Percentiles rank a stretch among this genome's conserved stretches.
Evolutionary conservation across 2,888 invertebrate genomes (phyloP).

Genomic region (Orthosia gothica): DNA sequence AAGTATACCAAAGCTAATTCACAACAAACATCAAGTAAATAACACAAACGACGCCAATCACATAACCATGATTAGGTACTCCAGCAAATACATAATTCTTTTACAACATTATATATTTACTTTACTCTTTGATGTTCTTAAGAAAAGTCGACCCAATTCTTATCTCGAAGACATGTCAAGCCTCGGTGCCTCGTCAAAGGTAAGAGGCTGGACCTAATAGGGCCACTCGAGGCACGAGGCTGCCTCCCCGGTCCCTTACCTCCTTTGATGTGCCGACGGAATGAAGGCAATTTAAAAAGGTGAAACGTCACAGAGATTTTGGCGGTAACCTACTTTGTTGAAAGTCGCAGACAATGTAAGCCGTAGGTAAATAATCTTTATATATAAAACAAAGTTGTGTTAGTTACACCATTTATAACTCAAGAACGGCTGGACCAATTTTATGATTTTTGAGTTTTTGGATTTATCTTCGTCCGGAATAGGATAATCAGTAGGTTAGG

Average conservation of each 20-base stretch:
- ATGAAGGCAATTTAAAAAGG: constrained; percentile 88
- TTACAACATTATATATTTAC: constrained; percentile 54
- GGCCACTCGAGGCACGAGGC: constrained; percentile 82
- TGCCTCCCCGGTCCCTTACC: constrained; percentile 78
- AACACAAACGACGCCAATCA: constrained; percentile 53
- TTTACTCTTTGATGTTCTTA: constrained; percentile 83
- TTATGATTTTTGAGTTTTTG: too few species aligned
- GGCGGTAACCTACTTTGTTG: constrained; percentile 61
- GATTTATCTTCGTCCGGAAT: too few species aligned
- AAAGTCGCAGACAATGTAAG: constrained; percentile 33
- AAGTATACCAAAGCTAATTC: constrained; percentile 34
- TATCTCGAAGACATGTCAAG: constrained; percentile 89
- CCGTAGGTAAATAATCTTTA: background rate
- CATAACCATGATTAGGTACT: constrained; percentile 65
- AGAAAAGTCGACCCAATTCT: constrained; percentile 85
- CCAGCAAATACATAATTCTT: constrained; percentile 58
- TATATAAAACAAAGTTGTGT: too few species aligned
- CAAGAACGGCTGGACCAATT: too few species aligned
- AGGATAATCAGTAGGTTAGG: too few species aligned
- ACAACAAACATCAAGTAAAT: constrained; percentile 29
- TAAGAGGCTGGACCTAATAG: constrained; percentile 87
- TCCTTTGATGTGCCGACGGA: constrained; percentile 80
- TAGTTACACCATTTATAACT: too few species aligned
- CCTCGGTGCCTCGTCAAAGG: constrained; percentile 83
- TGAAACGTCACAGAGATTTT: constrained; percentile 70